Evolutionary conservation across 1,140 invertebrate species (phyloP).

Genomic region (Drosophila nasuta): DNA sequence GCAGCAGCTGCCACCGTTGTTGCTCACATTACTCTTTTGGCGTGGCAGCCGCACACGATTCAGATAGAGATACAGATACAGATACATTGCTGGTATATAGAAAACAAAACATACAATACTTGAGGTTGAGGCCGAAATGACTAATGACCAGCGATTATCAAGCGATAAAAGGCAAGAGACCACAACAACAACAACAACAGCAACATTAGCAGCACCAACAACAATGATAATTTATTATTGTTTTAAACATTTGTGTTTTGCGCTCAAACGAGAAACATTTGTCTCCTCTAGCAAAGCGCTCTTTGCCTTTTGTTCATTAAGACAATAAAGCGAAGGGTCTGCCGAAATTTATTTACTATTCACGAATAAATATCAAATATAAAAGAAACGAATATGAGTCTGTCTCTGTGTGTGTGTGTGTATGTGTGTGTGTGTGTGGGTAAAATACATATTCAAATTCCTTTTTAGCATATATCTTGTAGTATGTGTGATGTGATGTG

Average conservation of each 20-base stretch:
- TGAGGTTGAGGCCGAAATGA: slow-evolving; percentile 82
- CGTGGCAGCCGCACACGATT: slow-evolving; percentile 52
- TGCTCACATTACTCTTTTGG: slow-evolving; percentile 83
- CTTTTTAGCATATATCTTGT: slow-evolving; percentile 53
- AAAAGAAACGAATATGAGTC: slow-evolving; percentile 14
- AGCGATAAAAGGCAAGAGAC: slow-evolving; percentile 80
- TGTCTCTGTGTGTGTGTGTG: too few species aligned
- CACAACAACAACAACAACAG: slow-evolving; percentile 40
- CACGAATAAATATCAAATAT: slow-evolving; percentile 18
- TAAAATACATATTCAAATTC: slow-evolving; percentile 54
- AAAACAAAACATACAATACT: slow-evolving; percentile 73
- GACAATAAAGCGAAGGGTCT: slow-evolving; percentile 61
- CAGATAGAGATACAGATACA: slow-evolving; percentile 75
- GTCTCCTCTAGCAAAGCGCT: slow-evolving; percentile 58
- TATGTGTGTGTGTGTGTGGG: slow-evolving; percentile 15
- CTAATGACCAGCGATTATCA: slow-evolving; percentile 84
- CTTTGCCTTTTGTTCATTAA: slow-evolving; percentile 73
- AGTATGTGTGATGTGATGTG: slow-evolving; percentile 29
- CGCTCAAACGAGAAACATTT: slow-evolving; percentile 82
- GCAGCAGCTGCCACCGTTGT: slow-evolving; percentile 78
- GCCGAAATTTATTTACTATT: slow-evolving; percentile 26
- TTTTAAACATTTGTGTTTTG: slow-evolving; percentile 83
- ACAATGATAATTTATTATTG: slow-evolving; percentile 80
- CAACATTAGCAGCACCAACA: slow-evolving; percentile 33
- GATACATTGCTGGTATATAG: slow-evolving; percentile 69